These are phyloP conservation scores for Spea hammondii DNA, from an alignment of 2,797 vertebrate species.

Conservation along the genomic window DNA sequence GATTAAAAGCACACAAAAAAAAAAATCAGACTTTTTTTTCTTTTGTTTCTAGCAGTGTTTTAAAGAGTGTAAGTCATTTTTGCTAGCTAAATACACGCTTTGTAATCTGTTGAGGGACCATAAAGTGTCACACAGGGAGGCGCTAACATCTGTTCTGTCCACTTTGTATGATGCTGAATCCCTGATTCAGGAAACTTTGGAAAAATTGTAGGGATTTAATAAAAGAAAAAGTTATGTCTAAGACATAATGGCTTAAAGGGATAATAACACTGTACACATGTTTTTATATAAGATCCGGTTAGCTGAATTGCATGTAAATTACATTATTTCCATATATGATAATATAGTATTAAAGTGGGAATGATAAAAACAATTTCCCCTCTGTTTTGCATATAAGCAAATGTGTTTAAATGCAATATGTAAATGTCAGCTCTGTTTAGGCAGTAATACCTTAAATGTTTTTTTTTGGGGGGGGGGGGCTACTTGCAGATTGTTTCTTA, in stretches of 20 bases:
- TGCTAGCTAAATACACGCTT: not conserved
- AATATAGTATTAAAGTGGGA: too few species aligned
- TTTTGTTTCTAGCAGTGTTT: not conserved
- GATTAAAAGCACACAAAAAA: not conserved
- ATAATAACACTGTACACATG: not conserved
- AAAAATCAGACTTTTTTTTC: not conserved
- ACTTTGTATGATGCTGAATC: not conserved
- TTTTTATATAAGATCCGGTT: too few species aligned
- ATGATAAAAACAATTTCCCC: too few species aligned
- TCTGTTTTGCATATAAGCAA: too few species aligned
- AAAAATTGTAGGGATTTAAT: not conserved
- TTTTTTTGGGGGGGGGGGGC: too few species aligned
- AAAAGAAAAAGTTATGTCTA: not conserved
- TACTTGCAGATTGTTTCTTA: too few species aligned
- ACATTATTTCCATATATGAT: too few species aligned
- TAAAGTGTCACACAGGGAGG: not conserved
- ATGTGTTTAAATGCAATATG: too few species aligned
- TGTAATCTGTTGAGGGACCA: not conserved
- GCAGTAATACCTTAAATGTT: too few species aligned
- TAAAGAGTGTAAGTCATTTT: not conserved
- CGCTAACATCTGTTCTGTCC: conserved; percentile 1
- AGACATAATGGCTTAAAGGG: not conserved
- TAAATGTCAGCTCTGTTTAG: too few species aligned
- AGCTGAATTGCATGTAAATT: too few species aligned
- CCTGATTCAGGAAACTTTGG: too few species aligned